phyloP scores from a whole-genome alignment of 2,113 vertebrate species.

The Pomatostomus ruficeps region DNA sequence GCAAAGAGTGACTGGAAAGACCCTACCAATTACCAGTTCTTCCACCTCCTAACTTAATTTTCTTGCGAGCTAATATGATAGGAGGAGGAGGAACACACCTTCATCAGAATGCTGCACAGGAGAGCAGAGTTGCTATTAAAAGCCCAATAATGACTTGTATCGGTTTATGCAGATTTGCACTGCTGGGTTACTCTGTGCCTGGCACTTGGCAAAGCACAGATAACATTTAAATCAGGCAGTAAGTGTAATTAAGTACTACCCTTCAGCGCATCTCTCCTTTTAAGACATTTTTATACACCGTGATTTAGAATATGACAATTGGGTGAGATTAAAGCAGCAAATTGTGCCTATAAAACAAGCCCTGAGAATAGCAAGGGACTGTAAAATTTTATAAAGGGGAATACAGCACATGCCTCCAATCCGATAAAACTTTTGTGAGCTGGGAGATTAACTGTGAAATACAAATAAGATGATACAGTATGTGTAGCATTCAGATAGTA shows the following conservation, averaged over 20 bases:
- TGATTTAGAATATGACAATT: slow-evolving; percentile 80
- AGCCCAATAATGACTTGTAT: slow-evolving; percentile 65
- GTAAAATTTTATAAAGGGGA: slow-evolving; percentile 77
- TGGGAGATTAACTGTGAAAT: slow-evolving; percentile 74
- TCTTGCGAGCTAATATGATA: background rate
- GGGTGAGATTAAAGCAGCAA: slow-evolving; percentile 77
- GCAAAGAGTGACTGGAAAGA: background rate
- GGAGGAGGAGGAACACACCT: slow-evolving; percentile 3
- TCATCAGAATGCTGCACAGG: slow-evolving; percentile 17
- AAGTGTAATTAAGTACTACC: slow-evolving; percentile 79
- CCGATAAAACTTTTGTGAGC: slow-evolving; percentile 75
- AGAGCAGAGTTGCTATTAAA: slow-evolving; percentile 38
- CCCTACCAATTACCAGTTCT: background rate
- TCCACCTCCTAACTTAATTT: slow-evolving; percentile 12
- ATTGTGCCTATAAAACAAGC: slow-evolving; percentile 77
- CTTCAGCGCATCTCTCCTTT: slow-evolving; percentile 70
- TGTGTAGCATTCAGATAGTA: slow-evolving; percentile 38
- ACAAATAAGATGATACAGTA: slow-evolving; percentile 70
- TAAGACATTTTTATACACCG: slow-evolving; percentile 71
- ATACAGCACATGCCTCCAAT: slow-evolving; percentile 70
- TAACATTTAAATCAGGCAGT: slow-evolving; percentile 75
- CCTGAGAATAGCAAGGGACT: slow-evolving; percentile 71
- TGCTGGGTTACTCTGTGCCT: slow-evolving; percentile 44
- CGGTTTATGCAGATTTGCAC: slow-evolving; percentile 68
- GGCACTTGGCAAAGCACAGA: slow-evolving; percentile 60